These are phyloP conservation scores for Marmota flaviventris DNA, from an alignment of 2,113 vertebrate species.

Conservation along the genomic window DNA sequence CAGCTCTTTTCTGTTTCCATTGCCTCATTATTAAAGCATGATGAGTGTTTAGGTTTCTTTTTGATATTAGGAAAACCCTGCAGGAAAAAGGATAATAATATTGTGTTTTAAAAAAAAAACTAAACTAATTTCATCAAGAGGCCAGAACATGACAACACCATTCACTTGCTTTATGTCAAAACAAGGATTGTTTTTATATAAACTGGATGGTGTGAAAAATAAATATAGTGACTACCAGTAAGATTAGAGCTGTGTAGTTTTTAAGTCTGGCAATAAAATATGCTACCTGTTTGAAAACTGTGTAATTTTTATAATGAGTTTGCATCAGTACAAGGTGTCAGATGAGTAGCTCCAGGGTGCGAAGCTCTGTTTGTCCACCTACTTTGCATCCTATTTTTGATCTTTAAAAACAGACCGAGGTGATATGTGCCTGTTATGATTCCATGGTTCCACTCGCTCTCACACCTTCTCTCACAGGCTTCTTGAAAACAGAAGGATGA, in stretches of 20 bases:
- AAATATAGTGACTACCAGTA: not conserved
- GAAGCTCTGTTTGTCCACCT: slow-evolving; percentile 33
- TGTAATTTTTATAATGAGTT: slow-evolving; percentile 57
- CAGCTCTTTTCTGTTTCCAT: not conserved
- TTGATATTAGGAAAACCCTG: not conserved
- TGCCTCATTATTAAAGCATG: not conserved
- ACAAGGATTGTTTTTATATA: slow-evolving; percentile 59
- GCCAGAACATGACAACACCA: slow-evolving; percentile 8
- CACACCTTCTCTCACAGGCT: not conserved
- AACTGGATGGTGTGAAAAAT: slow-evolving; percentile 53
- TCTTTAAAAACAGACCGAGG: slow-evolving; percentile 45
- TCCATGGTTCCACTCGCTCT: not conserved
- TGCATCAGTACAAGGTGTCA: not conserved
- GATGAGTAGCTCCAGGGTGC: not conserved
- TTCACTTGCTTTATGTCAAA: slow-evolving; percentile 60
- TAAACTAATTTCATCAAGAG: not conserved
- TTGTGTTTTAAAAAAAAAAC: not conserved
- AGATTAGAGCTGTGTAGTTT: not conserved
- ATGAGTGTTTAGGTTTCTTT: not conserved
- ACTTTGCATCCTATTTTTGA: slow-evolving; percentile 62
- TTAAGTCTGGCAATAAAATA: slow-evolving; percentile 12
- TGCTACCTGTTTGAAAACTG: slow-evolving; percentile 36
- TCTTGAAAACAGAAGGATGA: not conserved
- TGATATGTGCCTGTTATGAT: not conserved
- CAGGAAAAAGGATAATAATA: not conserved